Percentiles rank a stretch among this genome's conserved stretches.
Conservation (phyloP, 2,113 vertebrate species). For the Bufo gargarizans region DNA sequence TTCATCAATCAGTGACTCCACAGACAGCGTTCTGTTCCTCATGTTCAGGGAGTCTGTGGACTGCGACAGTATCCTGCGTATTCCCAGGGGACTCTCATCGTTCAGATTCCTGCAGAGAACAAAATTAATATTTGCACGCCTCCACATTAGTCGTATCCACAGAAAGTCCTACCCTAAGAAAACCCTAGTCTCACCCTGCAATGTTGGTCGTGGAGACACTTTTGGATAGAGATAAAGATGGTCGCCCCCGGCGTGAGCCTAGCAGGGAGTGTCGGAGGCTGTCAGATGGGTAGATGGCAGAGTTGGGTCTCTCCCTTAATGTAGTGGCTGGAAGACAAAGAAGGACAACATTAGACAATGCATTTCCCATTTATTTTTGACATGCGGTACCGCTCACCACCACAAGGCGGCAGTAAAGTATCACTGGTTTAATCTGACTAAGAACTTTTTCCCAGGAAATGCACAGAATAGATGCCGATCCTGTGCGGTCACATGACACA, state of each 20-base stretch:
- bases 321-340: slow-evolving; percentile 68
- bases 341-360: not conserved
- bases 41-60: slow-evolving; percentile 91
- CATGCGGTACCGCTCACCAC: not conserved
- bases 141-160: not conserved
- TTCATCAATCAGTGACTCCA: slow-evolving; percentile 91
- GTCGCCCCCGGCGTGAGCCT: slow-evolving; percentile 80
- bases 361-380: not conserved
- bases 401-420: not conserved
- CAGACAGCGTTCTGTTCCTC: slow-evolving; percentile 83
- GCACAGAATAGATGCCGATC: not conserved
- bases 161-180: not conserved
- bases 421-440: not conserved
- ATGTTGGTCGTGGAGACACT: slow-evolving; percentile 95
- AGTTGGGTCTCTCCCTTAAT: slow-evolving; percentile 83
- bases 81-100: slow-evolving; percentile 85
- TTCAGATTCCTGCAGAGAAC: slow-evolving; percentile 77
- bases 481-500: not conserved
- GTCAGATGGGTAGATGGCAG: slow-evolving; percentile 88
- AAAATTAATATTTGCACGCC: rapidly evolving
- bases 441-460: not conserved
- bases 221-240: slow-evolving; percentile 84
- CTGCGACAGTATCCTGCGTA: slow-evolving; percentile 91
- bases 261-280: slow-evolving; percentile 87
- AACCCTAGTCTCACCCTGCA: slow-evolving; percentile 77